Base-by-base conservation (phyloP, 2,888 invertebrate species). In the Apomyelois bistriatella region DNA sequence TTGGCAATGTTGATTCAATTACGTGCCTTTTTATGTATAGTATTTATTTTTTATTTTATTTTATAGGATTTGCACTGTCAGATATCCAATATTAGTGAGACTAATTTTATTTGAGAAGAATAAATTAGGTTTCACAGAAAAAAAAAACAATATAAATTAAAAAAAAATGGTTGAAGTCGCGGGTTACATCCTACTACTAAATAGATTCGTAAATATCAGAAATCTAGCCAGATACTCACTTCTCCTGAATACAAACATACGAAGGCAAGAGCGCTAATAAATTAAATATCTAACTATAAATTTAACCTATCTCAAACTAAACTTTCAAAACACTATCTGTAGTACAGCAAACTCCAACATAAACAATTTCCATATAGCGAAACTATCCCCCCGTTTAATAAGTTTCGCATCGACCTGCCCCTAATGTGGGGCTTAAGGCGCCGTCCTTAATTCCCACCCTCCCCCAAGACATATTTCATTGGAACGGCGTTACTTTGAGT, bases 381-480 rank as follows among this genome's bases (percentile, higher is more conserved):
- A 48, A 43, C 52, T 35, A 51, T 32, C 42, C 51, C 42, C 70
- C 72, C 59, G 70, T 73, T 76, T 76, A 79, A 83, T 84, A 85
- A 85, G 81, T 84, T 78, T 74, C 74, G 64, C 75, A 78, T 77
- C 74, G 76, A 71, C 72, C 75, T 70, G 66, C 71, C 71, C 66
- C 67, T 70, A 68, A 73, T 75, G 74, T 68, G 72, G 71, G 76
- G 85, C 83, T 87, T 85, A 87, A 86, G 85, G 85, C 82, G 61
- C 62, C 71, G 63, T 77, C 83, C 86, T 84, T 85, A 81, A 79
- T 74, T 68, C 75, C 62, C 52, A 64, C 67, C 58, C 64, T 55
- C 59, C 82, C 81, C 80, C 67, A 90, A 90, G 89, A 89, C 88
- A 90, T 89, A 90, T 89, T 89, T 90, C 89, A 89, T 89, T 84